A percentile compares a stretch with the other conserved stretches of the same genome.
Conservation (phyloP, 1,140 invertebrate species). For the Lordiphosa mommai region DNA sequence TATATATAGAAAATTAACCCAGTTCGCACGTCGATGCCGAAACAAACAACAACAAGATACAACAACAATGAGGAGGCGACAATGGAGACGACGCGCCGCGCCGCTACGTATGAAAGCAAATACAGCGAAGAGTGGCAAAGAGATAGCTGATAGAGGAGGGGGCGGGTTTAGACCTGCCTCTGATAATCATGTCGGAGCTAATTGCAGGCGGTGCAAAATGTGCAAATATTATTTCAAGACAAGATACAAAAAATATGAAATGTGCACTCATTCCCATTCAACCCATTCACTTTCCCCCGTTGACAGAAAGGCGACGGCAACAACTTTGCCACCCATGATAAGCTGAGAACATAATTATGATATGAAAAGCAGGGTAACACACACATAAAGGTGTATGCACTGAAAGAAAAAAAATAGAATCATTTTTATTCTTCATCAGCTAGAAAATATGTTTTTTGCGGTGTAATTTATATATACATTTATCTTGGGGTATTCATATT, state of each 20-base stretch:
- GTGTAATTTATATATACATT: conserved; percentile 3
- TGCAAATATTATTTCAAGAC: conserved; percentile 63
- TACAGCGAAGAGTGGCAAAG: conserved; percentile 12
- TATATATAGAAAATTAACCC: conserved; percentile 72
- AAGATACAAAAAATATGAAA: conserved; percentile 26
- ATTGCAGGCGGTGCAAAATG: conserved; percentile 44
- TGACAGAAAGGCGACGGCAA: conserved; percentile 4
- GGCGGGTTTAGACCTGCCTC: conserved; percentile 10
- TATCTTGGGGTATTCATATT: conserved; percentile 29
- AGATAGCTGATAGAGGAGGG: conserved; percentile 2
- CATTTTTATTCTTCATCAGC: too few species aligned
- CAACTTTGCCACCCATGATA: conserved; percentile 23
- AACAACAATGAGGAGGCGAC: neutral
- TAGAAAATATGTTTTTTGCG: too few species aligned
- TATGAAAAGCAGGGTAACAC: conserved; percentile 21
- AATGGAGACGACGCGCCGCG: too few species aligned
- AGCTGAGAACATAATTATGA: conserved; percentile 55
- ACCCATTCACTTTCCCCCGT: conserved; percentile 56
- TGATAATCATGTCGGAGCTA: conserved; percentile 47
- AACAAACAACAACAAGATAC: conserved; percentile 47
- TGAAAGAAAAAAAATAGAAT: neutral
- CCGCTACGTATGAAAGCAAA: conserved; percentile 23
- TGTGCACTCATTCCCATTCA: conserved; percentile 22
- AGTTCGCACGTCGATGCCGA: conserved; percentile 72
- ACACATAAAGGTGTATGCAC: conserved; percentile 6